Conservation (phyloP, 2,888 invertebrate genomes). For the Ectobius pallidus region DNA sequence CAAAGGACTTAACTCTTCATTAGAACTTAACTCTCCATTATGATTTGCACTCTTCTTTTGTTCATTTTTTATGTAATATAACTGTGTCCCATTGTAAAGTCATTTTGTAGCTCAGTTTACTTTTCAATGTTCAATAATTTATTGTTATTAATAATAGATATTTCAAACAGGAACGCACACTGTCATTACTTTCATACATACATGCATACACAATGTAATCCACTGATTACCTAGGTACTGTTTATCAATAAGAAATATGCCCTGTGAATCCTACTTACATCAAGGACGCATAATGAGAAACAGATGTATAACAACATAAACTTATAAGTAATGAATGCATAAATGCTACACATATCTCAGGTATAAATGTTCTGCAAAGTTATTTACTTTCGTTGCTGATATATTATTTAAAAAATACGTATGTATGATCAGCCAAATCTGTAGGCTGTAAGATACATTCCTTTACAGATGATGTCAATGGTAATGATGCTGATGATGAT, state of each 20-base stretch:
- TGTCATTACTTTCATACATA: too few relatives aligned
- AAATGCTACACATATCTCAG: too few relatives aligned
- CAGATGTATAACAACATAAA: conserved; percentile 12
- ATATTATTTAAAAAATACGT: conserved; percentile 15
- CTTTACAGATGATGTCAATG: too few relatives aligned
- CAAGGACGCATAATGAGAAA: conserved; percentile 11
- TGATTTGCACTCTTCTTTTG: background rate
- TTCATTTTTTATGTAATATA: too few relatives aligned
- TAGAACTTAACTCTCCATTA: background rate
- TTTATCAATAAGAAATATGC: background rate
- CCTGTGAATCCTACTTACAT: conserved; percentile 11
- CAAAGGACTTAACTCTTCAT: too few relatives aligned
- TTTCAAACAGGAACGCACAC: background rate
- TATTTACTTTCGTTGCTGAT: conserved; percentile 19
- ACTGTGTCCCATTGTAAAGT: background rate
- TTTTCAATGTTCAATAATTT: background rate
- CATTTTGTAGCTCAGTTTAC: too few relatives aligned
- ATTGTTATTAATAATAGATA: background rate
- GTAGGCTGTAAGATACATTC: background rate
- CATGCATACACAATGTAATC: background rate
- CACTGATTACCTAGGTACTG: background rate
- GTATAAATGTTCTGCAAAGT: conserved; percentile 26
- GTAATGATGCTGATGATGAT: background rate
- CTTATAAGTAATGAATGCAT: conserved; percentile 21
- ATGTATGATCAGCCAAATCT: background rate